phyloP scores from a whole-genome alignment of 2,797 vertebrate genomes.

The Loriculus beryllinus region DNA sequence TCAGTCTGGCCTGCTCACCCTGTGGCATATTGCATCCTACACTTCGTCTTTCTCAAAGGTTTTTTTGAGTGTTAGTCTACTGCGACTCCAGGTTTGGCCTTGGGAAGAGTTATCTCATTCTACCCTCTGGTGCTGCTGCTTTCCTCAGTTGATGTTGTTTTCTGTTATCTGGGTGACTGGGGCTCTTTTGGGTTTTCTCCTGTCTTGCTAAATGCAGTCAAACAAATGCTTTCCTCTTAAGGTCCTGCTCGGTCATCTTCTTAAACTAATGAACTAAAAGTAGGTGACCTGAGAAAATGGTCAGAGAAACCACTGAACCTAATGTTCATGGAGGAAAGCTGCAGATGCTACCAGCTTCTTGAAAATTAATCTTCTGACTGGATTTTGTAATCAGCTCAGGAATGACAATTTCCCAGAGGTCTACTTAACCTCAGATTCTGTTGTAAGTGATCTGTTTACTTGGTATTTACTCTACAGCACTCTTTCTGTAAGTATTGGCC shows the following conservation, averaged over 20 bases:
- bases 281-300: not conserved
- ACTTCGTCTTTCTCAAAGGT: not conserved
- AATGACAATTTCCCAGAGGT: not conserved
- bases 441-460: not conserved
- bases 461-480: not conserved
- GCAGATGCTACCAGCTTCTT: not conserved
- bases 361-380: not conserved
- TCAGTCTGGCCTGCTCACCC: not conserved
- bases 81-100: not conserved
- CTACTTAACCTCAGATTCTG: not conserved
- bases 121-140: not conserved
- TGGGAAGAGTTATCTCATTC: not conserved
- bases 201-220: not conserved
- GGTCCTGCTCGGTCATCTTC: not conserved
- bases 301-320: not conserved
- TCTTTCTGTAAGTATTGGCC: not conserved
- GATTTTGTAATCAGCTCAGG: not conserved
- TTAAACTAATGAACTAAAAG: not conserved
- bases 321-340: not conserved
- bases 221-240: not conserved
- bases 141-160: not conserved
- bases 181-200: not conserved
- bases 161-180: not conserved
- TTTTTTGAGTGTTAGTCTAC: not conserved
- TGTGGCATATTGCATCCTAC: fast-evolving